phyloP scores from a whole-genome alignment of 2,888 invertebrate genomes.

The Ischnus inquisitorius region DNA sequence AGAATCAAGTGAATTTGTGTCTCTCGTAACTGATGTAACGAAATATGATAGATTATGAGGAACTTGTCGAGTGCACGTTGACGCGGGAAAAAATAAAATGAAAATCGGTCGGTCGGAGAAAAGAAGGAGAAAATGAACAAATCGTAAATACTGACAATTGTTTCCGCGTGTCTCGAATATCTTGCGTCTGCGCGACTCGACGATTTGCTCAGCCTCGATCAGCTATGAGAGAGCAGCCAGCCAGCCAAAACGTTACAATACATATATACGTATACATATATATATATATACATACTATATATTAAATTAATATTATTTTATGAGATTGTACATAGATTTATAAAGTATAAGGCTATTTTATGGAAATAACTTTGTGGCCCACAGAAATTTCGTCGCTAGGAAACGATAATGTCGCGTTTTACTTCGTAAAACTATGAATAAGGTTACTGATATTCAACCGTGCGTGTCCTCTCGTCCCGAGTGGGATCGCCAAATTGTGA shows the following conservation, averaged over 20 bases:
- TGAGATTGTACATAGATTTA: conserved; percentile 82
- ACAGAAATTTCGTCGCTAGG: conserved; percentile 67
- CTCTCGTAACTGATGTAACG: conserved; percentile 55
- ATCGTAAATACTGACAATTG: conserved; percentile 8
- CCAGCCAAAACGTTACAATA: conserved; percentile 73
- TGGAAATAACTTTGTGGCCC: conserved; percentile 77
- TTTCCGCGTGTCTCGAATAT: conserved; percentile 17
- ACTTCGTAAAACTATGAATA: not conserved
- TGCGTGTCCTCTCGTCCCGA: conserved; percentile 34
- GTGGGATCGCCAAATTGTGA: conserved; percentile 74
- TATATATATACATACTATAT: conserved; percentile 61
- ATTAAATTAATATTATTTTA: conserved; percentile 83
- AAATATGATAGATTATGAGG: not conserved
- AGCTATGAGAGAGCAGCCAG: conserved; percentile 64
- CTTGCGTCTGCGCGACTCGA: conserved; percentile 17
- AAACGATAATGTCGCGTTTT: conserved; percentile 47
- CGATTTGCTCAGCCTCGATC: conserved; percentile 39
- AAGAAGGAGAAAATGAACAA: not conserved
- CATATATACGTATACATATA: conserved; percentile 50
- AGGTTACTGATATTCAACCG: conserved; percentile 24
- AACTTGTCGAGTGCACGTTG: conserved; percentile 19
- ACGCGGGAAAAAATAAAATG: not conserved
- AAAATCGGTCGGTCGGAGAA: conserved; percentile 17
- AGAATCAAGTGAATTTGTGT: conserved; percentile 62
- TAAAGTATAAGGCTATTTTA: conserved; percentile 80